These are phyloP conservation scores for Acrocera orbiculus DNA, from an alignment of 2,888 invertebrate species.

Conservation along the genomic window DNA sequence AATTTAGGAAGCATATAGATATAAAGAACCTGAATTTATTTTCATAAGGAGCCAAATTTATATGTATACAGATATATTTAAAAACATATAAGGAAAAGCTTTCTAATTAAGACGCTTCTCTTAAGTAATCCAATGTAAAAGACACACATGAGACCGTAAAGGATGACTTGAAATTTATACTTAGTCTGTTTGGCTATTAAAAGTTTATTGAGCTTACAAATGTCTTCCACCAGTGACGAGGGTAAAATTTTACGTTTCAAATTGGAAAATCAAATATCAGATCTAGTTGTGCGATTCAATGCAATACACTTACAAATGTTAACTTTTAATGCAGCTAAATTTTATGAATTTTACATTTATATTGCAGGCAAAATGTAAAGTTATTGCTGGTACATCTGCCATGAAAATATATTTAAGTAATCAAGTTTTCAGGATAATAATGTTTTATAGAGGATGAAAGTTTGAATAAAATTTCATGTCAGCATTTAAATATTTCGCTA, in stretches of 20 bases:
- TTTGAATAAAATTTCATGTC: too few species aligned
- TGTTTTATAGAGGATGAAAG: too few species aligned
- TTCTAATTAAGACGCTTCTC: constrained; percentile 4
- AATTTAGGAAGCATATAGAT: too few species aligned
- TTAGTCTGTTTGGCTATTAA: constrained; percentile 3
- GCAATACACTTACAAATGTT: neutral
- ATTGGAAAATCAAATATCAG: constrained; percentile 1
- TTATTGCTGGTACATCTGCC: too few species aligned
- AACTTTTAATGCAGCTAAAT: constrained; percentile 3
- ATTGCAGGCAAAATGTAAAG: too few species aligned
- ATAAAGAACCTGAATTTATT: too few species aligned
- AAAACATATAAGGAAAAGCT: neutral
- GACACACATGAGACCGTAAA: constrained; percentile 3
- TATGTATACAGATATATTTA: too few species aligned
- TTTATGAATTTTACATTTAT: constrained; percentile 1
- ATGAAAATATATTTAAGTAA: too few species aligned
- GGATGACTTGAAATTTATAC: constrained; percentile 5
- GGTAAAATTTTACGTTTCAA: constrained; percentile 4
- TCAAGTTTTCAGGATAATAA: too few species aligned
- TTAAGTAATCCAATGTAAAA: constrained; percentile 1
- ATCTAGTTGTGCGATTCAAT: constrained; percentile 3
- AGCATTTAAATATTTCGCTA: too few species aligned
- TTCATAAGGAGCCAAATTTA: too few species aligned
- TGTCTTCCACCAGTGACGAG: constrained; percentile 2
- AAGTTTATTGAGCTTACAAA: constrained; percentile 5